phyloP scores from a whole-genome alignment of 2,797 vertebrate species.

The Thripadectes ignobilis region DNA sequence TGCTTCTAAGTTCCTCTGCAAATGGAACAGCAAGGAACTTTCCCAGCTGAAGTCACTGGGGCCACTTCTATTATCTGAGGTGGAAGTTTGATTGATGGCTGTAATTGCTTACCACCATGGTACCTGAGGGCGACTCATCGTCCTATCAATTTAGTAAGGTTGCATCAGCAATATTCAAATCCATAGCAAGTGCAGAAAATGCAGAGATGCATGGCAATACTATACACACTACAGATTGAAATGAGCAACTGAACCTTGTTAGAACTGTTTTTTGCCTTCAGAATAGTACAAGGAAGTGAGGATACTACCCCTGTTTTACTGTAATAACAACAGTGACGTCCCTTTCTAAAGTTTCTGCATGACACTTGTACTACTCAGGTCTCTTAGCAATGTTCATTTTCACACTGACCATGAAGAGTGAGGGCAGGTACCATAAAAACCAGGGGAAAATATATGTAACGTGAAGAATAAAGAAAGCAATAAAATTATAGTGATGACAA shows the following conservation, averaged over 20 bases:
- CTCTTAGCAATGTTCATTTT: not conserved
- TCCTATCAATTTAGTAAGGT: not conserved
- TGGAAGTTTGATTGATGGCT: not conserved
- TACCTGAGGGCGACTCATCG: not conserved
- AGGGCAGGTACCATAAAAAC: not conserved
- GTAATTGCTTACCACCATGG: not conserved
- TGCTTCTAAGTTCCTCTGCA: not conserved
- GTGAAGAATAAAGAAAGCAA: not conserved
- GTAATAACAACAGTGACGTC: fast-evolving
- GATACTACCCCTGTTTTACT: not conserved
- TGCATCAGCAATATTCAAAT: not conserved
- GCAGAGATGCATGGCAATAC: not conserved
- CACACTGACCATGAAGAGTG: not conserved
- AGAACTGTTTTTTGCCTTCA: not conserved
- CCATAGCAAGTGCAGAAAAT: not conserved
- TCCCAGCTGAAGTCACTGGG: not conserved
- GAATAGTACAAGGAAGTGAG: not conserved
- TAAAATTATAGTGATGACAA: fast-evolving
- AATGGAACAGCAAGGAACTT: not conserved
- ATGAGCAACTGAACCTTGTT: not conserved
- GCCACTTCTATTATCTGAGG: not conserved
- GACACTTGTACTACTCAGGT: fast-evolving
- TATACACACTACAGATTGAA: not conserved
- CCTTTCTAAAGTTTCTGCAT: not conserved
- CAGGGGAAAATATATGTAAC: fast-evolving